These are phyloP conservation scores for Nasonia longicornis DNA, from an alignment of 1,140 invertebrate genomes.

Conservation along the genomic window DNA sequence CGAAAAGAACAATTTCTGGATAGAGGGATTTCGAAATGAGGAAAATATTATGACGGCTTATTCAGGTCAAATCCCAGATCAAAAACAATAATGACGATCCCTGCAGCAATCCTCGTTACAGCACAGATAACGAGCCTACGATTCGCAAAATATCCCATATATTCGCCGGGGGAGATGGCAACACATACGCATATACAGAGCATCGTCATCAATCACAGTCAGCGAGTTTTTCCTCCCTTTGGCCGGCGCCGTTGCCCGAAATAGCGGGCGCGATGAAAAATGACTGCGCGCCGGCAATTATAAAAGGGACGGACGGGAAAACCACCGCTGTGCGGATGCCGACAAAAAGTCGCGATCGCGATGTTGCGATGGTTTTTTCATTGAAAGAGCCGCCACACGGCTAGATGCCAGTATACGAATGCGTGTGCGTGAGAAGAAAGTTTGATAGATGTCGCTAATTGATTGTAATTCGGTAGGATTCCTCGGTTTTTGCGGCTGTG, in stretches of 20 bases:
- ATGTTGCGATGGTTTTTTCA: not conserved
- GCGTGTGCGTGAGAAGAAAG: not conserved
- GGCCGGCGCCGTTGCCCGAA: slow-evolving; percentile 12
- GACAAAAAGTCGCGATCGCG: not conserved
- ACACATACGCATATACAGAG: not conserved
- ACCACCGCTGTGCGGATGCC: not conserved
- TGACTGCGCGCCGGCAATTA: slow-evolving; percentile 18
- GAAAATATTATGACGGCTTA: not conserved
- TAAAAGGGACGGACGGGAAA: slow-evolving; percentile 7
- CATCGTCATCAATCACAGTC: slow-evolving; percentile 31
- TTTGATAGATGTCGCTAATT: not conserved
- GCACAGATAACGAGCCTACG: not conserved
- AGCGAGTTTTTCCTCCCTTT: slow-evolving; percentile 18
- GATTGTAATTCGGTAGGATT: not conserved
- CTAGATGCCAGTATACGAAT: not conserved
- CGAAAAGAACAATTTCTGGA: no score
- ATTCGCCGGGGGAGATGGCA: not conserved
- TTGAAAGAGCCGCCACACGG: not conserved
- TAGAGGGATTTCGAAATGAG: not conserved
- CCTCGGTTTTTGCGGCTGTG: not conserved
- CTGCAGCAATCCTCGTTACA: not conserved
- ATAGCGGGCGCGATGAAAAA: slow-evolving; percentile 37
- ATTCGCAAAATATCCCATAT: not conserved
- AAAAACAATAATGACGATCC: slow-evolving; percentile 20
- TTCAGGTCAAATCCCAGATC: not conserved